Percentiles rank a stretch among this genome's conserved stretches.
Evolutionary conservation across 1,140 invertebrate genomes (phyloP).

Genomic region (Phthorimaea operculella): DNA sequence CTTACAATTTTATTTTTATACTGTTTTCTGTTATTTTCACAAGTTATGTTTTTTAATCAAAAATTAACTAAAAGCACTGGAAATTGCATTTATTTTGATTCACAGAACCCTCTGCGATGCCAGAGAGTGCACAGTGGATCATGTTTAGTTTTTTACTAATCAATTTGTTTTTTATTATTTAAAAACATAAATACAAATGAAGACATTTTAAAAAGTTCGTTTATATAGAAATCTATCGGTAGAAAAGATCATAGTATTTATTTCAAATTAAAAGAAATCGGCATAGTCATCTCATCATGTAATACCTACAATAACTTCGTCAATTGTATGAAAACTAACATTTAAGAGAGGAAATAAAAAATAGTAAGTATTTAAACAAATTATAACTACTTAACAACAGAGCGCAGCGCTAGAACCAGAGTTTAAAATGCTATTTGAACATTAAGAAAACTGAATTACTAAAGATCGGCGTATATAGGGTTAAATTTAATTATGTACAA

Average conservation of each 20-base stretch:
- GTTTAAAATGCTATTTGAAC: neutral
- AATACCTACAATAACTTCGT: conserved; percentile 37
- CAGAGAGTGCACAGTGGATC: conserved; percentile 31
- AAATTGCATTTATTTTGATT: conserved; percentile 58
- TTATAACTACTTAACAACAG: conserved; percentile 16
- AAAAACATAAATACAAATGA: neutral
- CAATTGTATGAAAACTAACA: conserved; percentile 42
- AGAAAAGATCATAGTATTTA: neutral
- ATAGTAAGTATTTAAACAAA: conserved; percentile 15
- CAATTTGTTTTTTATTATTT: neutral
- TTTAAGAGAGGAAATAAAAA: conserved; percentile 17
- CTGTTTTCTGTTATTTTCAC: conserved; percentile 34
- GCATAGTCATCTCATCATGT: too few species aligned
- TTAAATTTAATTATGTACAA: too few species aligned
- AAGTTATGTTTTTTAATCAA: conserved; percentile 26
- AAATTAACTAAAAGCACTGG: conserved; percentile 40
- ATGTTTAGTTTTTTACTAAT: conserved; percentile 21
- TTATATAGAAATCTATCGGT: neutral
- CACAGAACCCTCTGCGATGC: conserved; percentile 31
- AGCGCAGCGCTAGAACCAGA: conserved; percentile 17
- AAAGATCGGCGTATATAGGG: too few species aligned
- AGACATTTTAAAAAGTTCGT: neutral
- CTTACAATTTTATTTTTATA: conserved; percentile 65
- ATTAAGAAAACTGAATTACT: too few species aligned
- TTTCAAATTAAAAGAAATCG: neutral